phyloP scores from a whole-genome alignment of 2,888 invertebrate genomes.

The Carterocephalus palaemon region DNA sequence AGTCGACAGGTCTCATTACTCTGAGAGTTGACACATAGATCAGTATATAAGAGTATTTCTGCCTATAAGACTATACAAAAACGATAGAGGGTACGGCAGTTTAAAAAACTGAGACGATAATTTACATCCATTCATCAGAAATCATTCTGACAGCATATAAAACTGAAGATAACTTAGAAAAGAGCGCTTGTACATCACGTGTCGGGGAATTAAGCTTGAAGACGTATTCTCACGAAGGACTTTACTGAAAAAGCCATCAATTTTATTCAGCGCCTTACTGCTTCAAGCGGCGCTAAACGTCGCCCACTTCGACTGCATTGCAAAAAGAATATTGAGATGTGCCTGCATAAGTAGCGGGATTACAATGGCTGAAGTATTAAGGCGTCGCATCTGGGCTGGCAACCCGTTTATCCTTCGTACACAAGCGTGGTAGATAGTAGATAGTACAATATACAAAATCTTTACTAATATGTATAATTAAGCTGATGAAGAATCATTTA shows the following conservation, averaged over 20 bases:
- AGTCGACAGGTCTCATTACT: too few species aligned
- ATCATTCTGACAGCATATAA: neutral
- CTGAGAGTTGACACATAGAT: too few species aligned
- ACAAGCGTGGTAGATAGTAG: too few species aligned
- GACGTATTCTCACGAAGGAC: conserved; percentile 40
- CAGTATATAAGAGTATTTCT: too few species aligned
- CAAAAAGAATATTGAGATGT: conserved; percentile 50
- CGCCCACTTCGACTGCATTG: conserved; percentile 42
- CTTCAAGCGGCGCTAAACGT: conserved; percentile 52
- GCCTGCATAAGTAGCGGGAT: conserved; percentile 41
- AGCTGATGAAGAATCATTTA: too few species aligned
- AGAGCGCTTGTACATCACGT: conserved; percentile 1
- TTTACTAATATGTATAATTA: too few species aligned
- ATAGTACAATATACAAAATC: too few species aligned
- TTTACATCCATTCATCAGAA: too few species aligned
- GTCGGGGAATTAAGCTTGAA: conserved; percentile 37
- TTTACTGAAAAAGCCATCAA: conserved; percentile 52
- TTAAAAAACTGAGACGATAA: too few species aligned
- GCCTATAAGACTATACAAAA: too few species aligned
- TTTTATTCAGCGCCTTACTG: conserved; percentile 61
- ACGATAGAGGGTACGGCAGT: too few species aligned
- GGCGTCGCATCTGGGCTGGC: conserved; percentile 6
- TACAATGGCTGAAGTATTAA: conserved; percentile 37
- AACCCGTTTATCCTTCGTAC: conserved; percentile 1
- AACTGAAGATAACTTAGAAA: neutral